Evolutionary conservation across 2,797 vertebrate species (phyloP).

Genomic region (Channallabes apus): DNA sequence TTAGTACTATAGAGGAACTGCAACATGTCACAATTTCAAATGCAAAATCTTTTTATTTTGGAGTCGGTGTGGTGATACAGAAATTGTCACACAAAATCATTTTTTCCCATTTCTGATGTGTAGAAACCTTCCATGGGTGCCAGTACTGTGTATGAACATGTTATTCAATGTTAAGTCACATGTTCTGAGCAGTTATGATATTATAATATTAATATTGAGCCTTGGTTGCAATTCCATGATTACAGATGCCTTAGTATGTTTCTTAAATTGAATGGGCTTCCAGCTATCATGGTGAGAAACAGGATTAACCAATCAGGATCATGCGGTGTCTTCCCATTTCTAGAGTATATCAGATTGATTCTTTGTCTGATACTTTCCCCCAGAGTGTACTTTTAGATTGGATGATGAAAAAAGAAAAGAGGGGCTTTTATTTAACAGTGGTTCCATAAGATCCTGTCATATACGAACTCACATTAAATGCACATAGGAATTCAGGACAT

Average conservation of each 20-base stretch:
- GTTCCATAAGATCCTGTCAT: neutral
- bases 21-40: no score
- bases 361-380: neutral
- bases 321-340: neutral
- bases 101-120: neutral
- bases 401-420: neutral
- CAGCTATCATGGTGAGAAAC: neutral
- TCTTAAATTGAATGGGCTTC: neutral
- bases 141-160: neutral
- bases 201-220: neutral
- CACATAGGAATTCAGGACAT: neutral
- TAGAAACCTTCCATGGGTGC: no score
- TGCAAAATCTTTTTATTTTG: no score
- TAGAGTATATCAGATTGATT: neutral
- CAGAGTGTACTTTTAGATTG: neutral
- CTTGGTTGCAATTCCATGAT: neutral
- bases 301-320: neutral
- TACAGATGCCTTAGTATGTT: neutral
- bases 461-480: neutral
- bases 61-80: no score
- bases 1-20: no score
- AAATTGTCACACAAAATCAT: no score
- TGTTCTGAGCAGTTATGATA: neutral
- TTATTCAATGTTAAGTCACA: neutral
- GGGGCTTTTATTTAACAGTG: no score